phyloP scores from a whole-genome alignment of 2,113 vertebrate species.

The Cochlearius cochlearius region DNA sequence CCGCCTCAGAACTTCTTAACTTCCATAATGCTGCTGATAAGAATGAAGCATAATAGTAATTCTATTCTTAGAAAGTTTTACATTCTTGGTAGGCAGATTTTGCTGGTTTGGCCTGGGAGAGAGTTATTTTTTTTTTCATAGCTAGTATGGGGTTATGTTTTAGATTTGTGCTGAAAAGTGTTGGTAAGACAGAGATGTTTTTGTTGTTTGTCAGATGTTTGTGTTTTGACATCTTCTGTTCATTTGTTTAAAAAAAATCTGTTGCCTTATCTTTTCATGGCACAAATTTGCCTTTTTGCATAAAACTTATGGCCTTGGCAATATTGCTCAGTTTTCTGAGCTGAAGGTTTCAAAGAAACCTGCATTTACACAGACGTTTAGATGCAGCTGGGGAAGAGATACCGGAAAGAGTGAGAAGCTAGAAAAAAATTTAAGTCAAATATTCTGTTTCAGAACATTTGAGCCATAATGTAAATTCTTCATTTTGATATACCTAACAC shows the following conservation, averaged over 20 bases:
- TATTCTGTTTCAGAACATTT: neutral
- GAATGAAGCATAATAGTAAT: neutral
- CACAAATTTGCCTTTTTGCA: neutral
- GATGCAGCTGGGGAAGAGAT: neutral
- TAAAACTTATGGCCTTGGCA: neutral
- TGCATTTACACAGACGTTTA: neutral
- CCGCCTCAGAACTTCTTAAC: neutral
- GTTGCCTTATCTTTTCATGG: neutral
- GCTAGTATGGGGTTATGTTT: no score
- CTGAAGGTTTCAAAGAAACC: neutral
- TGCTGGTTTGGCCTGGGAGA: no score
- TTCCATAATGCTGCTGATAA: neutral
- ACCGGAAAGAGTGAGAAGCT: neutral
- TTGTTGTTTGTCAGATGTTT: neutral
- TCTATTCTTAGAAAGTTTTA: neutral
- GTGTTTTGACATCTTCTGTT: neutral
- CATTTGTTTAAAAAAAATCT: neutral
- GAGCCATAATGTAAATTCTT: neutral
- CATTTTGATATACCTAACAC: neutral
- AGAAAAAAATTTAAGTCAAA: neutral
- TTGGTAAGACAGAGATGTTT: no score
- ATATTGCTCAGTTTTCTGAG: neutral
- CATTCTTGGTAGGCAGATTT: neutral
- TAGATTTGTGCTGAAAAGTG: no score
- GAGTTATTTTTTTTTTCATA: no score